Evolutionary conservation across 1,140 invertebrate genomes (phyloP).

Genomic region (Anastatus disparis): DNA sequence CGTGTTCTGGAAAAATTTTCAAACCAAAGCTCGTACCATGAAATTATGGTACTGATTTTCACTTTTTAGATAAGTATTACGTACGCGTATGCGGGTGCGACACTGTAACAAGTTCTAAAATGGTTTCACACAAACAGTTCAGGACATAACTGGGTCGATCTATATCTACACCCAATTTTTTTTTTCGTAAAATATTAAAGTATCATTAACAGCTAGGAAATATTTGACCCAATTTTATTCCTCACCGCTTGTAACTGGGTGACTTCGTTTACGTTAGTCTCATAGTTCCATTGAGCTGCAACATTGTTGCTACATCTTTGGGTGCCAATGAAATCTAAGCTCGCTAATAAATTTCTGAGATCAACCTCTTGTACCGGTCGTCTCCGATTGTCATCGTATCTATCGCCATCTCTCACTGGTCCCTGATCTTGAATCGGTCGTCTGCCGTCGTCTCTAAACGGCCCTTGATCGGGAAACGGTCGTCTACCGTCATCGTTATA

Average conservation of each 20-base stretch:
- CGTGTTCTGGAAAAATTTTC: not conserved
- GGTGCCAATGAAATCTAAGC: conserved; percentile 77
- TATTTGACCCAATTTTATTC: no score
- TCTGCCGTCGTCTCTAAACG: conserved; percentile 47
- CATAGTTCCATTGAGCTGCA: conserved; percentile 86
- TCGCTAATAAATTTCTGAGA: conserved; percentile 69
- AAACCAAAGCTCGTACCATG: no score
- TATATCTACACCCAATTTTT: conserved; percentile 9
- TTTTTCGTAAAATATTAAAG: not conserved
- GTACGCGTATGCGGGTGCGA: not conserved
- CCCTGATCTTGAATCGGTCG: not conserved
- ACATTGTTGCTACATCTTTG: conserved; percentile 85
- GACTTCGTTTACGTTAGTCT: conserved; percentile 85
- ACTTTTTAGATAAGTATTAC: no score
- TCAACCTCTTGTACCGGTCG: conserved; percentile 47
- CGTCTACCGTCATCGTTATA: not conserved
- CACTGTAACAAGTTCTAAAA: no score
- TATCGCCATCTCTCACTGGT: conserved; percentile 19
- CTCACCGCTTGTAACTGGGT: conserved; percentile 85
- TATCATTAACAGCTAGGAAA: no score
- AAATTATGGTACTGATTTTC: no score
- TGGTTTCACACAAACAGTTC: not conserved
- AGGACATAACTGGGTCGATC: conserved; percentile 22
- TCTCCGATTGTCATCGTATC: conserved; percentile 34
- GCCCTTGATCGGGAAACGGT: not conserved